Percentiles rank a stretch among this genome's conserved stretches.
phyloP scores from a whole-genome alignment of 2,113 vertebrate species.

The Cephalopholis sonnerati region DNA sequence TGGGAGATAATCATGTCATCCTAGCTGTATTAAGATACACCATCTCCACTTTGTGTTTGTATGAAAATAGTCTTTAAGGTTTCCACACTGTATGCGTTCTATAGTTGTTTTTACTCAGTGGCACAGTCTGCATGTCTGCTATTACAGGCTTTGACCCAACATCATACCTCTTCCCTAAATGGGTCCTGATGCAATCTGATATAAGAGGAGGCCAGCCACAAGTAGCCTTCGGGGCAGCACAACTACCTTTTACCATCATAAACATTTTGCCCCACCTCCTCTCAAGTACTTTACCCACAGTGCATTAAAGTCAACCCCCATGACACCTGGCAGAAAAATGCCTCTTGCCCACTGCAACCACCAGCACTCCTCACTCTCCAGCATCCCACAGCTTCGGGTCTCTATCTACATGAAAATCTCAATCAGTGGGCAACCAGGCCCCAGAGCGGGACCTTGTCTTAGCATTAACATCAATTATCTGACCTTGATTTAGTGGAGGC shows the following conservation, averaged over 20 bases:
- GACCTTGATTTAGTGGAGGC: constrained; percentile 75
- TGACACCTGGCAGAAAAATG: constrained; percentile 71
- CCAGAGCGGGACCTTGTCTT: constrained; percentile 50
- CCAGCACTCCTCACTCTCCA: constrained; percentile 16
- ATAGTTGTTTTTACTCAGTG: not conserved
- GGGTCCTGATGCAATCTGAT: constrained; percentile 61
- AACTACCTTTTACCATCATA: constrained; percentile 55
- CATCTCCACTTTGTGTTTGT: not conserved
- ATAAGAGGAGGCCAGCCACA: constrained; percentile 22
- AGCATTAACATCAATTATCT: constrained; percentile 81
- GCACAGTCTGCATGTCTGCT: not conserved
- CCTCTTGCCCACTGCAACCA: constrained; percentile 48
- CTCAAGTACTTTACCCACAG: constrained; percentile 61
- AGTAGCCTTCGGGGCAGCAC: constrained; percentile 56
- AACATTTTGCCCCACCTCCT: constrained; percentile 59
- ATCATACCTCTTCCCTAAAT: constrained; percentile 39
- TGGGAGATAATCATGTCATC: no score
- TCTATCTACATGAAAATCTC: constrained; percentile 64
- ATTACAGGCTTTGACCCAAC: not conserved
- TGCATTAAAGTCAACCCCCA: constrained; percentile 78
- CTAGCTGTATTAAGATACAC: no score
- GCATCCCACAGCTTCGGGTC: constrained; percentile 39
- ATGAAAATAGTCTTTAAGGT: not conserved
- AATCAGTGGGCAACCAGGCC: constrained; percentile 52
- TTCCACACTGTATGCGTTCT: not conserved